These are phyloP conservation scores for Idaea straminata DNA, from an alignment of 2,888 invertebrate species.

Conservation along the genomic window DNA sequence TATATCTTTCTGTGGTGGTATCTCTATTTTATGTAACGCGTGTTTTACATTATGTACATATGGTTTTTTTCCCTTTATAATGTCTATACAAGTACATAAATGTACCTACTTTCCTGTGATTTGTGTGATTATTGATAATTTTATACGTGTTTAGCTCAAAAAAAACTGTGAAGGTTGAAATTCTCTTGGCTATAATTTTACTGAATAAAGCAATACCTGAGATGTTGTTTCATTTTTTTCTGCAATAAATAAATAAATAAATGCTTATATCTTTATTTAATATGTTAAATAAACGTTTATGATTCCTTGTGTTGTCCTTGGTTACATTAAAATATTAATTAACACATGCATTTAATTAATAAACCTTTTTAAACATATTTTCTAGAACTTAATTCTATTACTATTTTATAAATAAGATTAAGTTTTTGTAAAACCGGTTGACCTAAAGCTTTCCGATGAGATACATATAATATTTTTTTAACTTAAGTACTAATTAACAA, in stretches of 20 bases:
- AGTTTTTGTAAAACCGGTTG: too few species aligned
- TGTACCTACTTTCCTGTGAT: constrained; percentile 67
- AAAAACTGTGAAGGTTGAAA: constrained; percentile 62
- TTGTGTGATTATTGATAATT: constrained; percentile 70
- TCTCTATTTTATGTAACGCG: constrained; percentile 38
- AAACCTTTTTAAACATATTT: background rate
- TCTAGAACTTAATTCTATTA: background rate
- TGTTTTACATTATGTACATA: constrained; percentile 54
- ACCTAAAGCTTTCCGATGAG: too few species aligned
- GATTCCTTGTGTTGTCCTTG: background rate
- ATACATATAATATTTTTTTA: too few species aligned
- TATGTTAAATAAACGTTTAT: background rate
- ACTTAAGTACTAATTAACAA: background rate
- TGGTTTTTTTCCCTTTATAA: constrained; percentile 58
- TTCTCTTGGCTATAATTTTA: constrained; percentile 73
- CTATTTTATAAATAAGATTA: background rate
- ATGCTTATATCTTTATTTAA: too few species aligned
- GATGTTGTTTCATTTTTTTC: constrained; percentile 15
- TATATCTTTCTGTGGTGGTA: constrained; percentile 58
- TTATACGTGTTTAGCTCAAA: constrained; percentile 69
- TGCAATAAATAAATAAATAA: background rate
- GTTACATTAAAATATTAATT: background rate
- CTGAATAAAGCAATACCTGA: constrained; percentile 72
- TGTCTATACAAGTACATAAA: constrained; percentile 34
- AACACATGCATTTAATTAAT: background rate